These are phyloP conservation scores for Sebastes diaconus DNA, from an alignment of 2,797 vertebrate species.

Conservation along the genomic window DNA sequence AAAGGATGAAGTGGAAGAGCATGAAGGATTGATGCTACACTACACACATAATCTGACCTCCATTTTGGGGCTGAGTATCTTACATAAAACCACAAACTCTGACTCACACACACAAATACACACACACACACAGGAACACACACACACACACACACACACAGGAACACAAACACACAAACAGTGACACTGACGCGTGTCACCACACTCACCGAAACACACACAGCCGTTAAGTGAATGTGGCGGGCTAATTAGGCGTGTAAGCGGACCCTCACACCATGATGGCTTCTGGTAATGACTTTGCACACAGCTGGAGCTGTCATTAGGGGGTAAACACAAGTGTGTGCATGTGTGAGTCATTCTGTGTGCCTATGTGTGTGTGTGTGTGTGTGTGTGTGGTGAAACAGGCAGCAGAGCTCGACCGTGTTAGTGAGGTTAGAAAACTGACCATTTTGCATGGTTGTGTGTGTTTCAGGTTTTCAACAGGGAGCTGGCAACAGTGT, in stretches of 20 bases:
- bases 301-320: constrained; percentile 54
- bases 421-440: background rate
- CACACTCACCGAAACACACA: constrained; percentile 21
- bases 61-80: background rate
- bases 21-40: background rate
- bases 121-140: background rate
- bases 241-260: constrained; percentile 52
- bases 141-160: background rate
- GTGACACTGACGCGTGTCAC: background rate
- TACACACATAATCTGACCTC: background rate
- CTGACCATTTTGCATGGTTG: background rate
- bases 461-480: background rate
- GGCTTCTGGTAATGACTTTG: constrained; percentile 54
- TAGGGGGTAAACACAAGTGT: constrained; percentile 34
- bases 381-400: background rate
- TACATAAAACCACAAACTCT: background rate
- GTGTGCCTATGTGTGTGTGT: background rate
- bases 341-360: background rate
- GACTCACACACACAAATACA: background rate
- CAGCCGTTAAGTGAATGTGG: constrained; percentile 25
- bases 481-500: background rate
- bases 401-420: background rate
- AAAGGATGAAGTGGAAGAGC: background rate
- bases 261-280: constrained; percentile 29
- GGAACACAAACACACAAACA: background rate